Conservation (phyloP, 2,113 vertebrate species). For the Nesogale talazaci region DNA sequence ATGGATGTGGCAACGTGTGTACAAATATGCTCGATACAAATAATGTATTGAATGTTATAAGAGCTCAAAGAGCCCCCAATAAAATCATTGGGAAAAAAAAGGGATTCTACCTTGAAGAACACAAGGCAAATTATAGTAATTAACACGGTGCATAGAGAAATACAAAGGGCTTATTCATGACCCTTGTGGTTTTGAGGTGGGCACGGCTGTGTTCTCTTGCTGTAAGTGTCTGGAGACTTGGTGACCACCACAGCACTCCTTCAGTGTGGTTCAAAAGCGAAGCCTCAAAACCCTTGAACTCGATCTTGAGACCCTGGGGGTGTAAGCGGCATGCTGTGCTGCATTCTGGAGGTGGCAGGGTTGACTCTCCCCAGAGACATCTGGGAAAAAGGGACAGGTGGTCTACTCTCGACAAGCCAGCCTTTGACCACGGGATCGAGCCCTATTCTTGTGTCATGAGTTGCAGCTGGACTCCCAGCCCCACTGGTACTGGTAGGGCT, state of each 20-base stretch:
- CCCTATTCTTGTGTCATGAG: neutral
- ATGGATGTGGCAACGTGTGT: too few species aligned
- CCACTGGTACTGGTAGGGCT: neutral
- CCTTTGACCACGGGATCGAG: neutral
- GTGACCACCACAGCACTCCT: neutral
- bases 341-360: neutral
- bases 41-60: too few species aligned
- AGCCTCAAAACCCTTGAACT: too few species aligned
- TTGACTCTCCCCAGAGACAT: neutral
- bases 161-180: constrained; percentile 11
- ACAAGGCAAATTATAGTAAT: neutral
- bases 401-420: neutral
- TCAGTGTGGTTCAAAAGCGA: neutral
- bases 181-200: neutral
- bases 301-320: neutral
- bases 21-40: too few species aligned
- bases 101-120: neutral
- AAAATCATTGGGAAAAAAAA: too few species aligned
- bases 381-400: neutral
- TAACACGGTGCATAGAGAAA: neutral
- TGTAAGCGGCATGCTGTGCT: neutral
- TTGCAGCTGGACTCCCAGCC: neutral
- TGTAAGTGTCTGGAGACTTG: neutral
- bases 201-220: neutral
- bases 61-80: too few species aligned